These are phyloP conservation scores for Probaryconus sp. DNA, from an alignment of 1,140 invertebrate genomes.

Conservation along the genomic window DNA sequence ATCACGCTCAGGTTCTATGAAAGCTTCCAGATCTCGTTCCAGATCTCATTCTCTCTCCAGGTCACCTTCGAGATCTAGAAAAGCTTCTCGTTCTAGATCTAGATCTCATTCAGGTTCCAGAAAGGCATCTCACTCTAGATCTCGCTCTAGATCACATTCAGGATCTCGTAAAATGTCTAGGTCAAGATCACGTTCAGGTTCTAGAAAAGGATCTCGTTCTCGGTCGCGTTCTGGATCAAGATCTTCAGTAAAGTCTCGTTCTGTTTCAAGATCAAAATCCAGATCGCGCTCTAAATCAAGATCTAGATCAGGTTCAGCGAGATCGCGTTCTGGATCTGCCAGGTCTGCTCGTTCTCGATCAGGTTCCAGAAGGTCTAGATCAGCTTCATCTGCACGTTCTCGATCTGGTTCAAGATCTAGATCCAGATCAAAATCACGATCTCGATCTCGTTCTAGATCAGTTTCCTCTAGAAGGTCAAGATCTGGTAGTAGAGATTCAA, in stretches of 20 bases:
- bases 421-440: slow-evolving; percentile 72
- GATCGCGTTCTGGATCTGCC: slow-evolving; percentile 43
- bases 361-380: slow-evolving; percentile 65
- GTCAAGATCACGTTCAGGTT: slow-evolving; percentile 67
- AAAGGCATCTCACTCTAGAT: slow-evolving; percentile 49
- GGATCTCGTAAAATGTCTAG: slow-evolving; percentile 66
- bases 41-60: slow-evolving; percentile 41
- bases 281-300: slow-evolving; percentile 69
- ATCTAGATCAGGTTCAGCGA: slow-evolving; percentile 61
- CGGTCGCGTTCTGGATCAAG: slow-evolving; percentile 36
- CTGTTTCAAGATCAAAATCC: slow-evolving; percentile 63
- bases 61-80: no score
- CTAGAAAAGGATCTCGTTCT: slow-evolving; percentile 67
- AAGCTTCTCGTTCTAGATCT: slow-evolving; percentile 56
- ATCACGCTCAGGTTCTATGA: slow-evolving; percentile 37
- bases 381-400: slow-evolving; percentile 49
- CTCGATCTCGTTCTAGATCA: slow-evolving; percentile 71
- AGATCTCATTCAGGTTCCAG: slow-evolving; percentile 52
- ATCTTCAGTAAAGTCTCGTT: no score
- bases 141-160: slow-evolving; percentile 66
- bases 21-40: slow-evolving; percentile 46
- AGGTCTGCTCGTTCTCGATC: slow-evolving; percentile 71
- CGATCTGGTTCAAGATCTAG: slow-evolving; percentile 71
- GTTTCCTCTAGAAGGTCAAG: slow-evolving; percentile 68
- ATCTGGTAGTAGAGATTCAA: slow-evolving; percentile 70